Base-by-base conservation (phyloP, 92 coral and sea anemone genomes). In the Chrysogorgia sp. region DNA sequence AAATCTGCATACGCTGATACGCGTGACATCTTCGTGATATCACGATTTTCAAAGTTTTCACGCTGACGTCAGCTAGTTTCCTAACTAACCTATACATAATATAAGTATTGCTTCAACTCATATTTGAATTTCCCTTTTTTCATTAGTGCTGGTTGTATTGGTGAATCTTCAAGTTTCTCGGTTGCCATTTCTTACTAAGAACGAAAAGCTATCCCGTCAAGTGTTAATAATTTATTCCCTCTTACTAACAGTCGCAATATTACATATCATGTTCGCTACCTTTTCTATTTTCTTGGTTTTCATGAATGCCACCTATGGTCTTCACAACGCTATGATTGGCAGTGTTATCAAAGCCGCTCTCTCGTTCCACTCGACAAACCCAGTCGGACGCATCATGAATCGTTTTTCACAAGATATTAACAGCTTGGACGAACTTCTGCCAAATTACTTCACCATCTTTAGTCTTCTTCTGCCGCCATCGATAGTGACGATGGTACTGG, bases 371-470 rank as follows among this genome's bases (percentile, higher is more conserved):
- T 21, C 30, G 21, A 41, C 43, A 41, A 63, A 63, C 45, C 69
- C 69, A 3, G 45, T 41, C 4, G 69, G 69, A 31, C 69, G 69
- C 5, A 63, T 63, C 3, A 31, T 61, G 7, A 61, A 61, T 22
- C 35, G 67, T 13, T 29, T 61, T 22, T 61, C 67, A 2, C 67
- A 61, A 31, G 37, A 61, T 14, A 61, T 61, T 40, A 61, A 61
- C 14, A 61, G 29, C 32, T 61, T 69, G 59, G 76, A 69, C 60
- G 76, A 69, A 28, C 76, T 69, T 30, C 76, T 69, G 9, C 76
- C 76, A 28, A 30, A 45, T n/a, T 45, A 69, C 60, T 48, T 69
- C 34, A 57, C 55, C 1, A 24, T 26, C 17, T 69, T 69, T 15
- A 45, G 28, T 30, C 76, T 26, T 3, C 48, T 32, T 24, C n/a